A percentile compares a stretch with the other conserved stretches of the same genome.
Evolutionary conservation across 2,888 invertebrate genomes (phyloP).

Genomic region (Hyposoter dolosus): DNA sequence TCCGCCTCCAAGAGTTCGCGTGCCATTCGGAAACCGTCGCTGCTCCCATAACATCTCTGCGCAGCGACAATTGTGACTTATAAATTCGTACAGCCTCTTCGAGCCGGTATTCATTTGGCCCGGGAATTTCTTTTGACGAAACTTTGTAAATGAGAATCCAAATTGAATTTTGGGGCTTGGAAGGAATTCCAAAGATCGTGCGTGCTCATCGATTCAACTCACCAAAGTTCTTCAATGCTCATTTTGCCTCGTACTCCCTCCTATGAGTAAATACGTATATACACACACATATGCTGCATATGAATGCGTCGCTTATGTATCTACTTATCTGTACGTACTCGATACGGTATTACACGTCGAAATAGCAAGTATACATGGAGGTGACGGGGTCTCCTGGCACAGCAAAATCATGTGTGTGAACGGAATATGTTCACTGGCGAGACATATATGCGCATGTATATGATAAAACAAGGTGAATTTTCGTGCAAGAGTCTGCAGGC

Average conservation of each 20-base stretch:
- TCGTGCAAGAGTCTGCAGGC: conserved; percentile 40
- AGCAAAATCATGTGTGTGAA: background rate
- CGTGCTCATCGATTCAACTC: no score
- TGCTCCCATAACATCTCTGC: no score
- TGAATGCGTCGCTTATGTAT: background rate
- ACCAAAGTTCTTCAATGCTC: no score
- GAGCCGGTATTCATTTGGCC: no score
- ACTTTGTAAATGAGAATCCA: no score
- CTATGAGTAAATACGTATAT: background rate
- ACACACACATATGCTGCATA: background rate
- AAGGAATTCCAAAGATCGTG: no score
- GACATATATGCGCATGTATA: background rate
- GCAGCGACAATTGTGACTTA: no score
- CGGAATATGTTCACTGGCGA: background rate
- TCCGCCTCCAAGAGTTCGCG: no score
- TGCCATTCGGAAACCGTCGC: no score
- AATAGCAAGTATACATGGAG: conserved; percentile 28
- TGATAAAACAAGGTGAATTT: conserved; percentile 47
- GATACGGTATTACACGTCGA: conserved; percentile 22
- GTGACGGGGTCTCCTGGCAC: conserved; percentile 6
- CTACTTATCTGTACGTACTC: conserved; percentile 4
- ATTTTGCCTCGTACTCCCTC: background rate
- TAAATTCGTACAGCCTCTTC: no score
- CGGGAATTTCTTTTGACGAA: no score
- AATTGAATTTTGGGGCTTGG: no score